phyloP scores from a whole-genome alignment of 2,797 vertebrate species.

The Helostoma temminkii region DNA sequence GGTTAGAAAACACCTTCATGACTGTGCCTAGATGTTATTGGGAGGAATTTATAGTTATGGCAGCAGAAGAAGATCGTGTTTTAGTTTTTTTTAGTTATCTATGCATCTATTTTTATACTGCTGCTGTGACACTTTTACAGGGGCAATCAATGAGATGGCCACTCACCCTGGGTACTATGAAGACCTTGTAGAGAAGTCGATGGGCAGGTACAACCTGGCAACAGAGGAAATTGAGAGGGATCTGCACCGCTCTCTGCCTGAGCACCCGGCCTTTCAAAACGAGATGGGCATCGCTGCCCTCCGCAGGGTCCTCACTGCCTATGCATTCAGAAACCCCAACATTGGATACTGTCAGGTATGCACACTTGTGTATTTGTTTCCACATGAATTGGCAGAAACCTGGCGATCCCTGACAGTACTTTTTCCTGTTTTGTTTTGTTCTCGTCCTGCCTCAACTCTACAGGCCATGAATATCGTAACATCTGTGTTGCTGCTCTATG shows the following conservation, averaged over 20 bases:
- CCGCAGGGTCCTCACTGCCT: constrained; percentile 95
- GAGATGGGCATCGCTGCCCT: constrained; percentile 98
- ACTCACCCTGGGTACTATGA: constrained; percentile 98
- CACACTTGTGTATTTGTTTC: not conserved
- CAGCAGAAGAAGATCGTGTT: not conserved
- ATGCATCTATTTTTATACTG: not conserved
- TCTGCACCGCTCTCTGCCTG: constrained; percentile 96
- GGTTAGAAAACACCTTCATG: not conserved
- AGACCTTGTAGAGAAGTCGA: constrained; percentile 96
- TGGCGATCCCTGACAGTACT: not conserved
- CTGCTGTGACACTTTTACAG: constrained; percentile 55
- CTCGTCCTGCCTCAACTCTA: constrained; percentile 1
- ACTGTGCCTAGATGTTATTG: not conserved
- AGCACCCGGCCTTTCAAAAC: constrained; percentile 98
- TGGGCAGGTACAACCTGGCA: constrained; percentile 97
- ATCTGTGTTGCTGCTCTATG: constrained; percentile 94
- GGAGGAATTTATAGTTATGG: not conserved
- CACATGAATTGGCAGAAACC: constrained; percentile 1
- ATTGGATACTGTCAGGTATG: constrained; percentile 98
- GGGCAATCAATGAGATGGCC: constrained; percentile 97
- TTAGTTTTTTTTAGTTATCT: too few relatives aligned
- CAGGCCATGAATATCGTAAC: constrained; percentile 99
- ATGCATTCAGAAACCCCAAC: constrained; percentile 97
- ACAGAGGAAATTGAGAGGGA: constrained; percentile 99
- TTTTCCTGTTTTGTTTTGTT: not conserved